Evolutionary conservation across 2,888 invertebrate genomes (phyloP).

Genomic region (Panopea generosa): DNA sequence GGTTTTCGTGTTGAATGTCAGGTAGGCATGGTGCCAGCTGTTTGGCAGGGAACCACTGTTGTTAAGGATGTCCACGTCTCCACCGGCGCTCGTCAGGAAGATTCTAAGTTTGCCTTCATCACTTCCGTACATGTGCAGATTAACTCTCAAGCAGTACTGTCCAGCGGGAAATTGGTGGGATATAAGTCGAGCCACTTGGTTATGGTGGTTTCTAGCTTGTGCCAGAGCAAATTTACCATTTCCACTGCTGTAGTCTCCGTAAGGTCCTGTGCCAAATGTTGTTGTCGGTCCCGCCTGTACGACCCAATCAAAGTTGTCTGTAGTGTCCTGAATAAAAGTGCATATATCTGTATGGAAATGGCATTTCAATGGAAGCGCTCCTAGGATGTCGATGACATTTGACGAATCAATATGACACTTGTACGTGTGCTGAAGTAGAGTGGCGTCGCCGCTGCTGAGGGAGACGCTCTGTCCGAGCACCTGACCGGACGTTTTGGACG

Average conservation of each 20-base stretch:
- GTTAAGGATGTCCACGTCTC: conserved; percentile 2
- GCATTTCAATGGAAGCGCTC: conserved; percentile 37
- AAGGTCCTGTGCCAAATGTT: conserved; percentile 55
- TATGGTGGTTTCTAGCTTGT: conserved; percentile 40
- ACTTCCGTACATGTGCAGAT: conserved; percentile 56
- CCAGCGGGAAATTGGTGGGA: conserved; percentile 46
- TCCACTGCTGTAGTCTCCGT: conserved; percentile 63
- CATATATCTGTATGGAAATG: conserved; percentile 60
- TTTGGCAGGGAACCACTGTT: conserved; percentile 20
- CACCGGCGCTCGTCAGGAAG: conserved; percentile 7
- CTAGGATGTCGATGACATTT: conserved; percentile 29
- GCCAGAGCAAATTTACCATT: conserved; percentile 60
- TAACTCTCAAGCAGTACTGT: conserved; percentile 59
- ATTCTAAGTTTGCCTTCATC: conserved; percentile 42
- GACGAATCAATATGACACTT: conserved; percentile 46
- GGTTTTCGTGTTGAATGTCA: conserved; percentile 22
- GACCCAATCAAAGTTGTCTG: conserved; percentile 60
- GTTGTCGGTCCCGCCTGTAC: conserved; percentile 43
- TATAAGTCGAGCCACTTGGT: conserved; percentile 50
- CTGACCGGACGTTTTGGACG: conserved; percentile 44
- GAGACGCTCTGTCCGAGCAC: conserved; percentile 61
- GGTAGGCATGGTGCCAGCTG: conserved; percentile 33
- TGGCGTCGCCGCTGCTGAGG: conserved; percentile 56
- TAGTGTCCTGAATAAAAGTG: conserved; percentile 47
- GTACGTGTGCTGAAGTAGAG: conserved; percentile 56